Conservation (phyloP, 2,113 vertebrate genomes). For the Cisticola juncidis region DNA sequence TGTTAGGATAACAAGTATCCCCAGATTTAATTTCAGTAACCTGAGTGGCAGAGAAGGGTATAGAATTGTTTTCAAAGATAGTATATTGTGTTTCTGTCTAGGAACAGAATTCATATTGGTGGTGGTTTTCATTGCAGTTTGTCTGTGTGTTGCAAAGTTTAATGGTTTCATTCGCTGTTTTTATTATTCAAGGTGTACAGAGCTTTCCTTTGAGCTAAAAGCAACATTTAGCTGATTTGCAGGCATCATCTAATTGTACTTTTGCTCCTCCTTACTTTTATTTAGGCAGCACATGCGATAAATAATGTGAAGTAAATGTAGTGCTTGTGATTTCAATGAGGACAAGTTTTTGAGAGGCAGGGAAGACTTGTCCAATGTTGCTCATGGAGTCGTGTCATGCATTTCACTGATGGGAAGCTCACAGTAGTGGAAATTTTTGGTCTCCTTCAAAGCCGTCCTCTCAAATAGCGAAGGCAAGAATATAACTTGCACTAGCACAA, state of each 20-base stretch:
- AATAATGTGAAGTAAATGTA: neutral
- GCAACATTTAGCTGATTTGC: neutral
- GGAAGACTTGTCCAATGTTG: neutral
- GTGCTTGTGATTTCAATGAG: neutral
- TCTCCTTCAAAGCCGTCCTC: neutral
- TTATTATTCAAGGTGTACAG: neutral
- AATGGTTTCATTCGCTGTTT: neutral
- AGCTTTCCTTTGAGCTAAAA: neutral
- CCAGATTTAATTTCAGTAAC: conserved; percentile 49
- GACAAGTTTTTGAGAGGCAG: neutral
- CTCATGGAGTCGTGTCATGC: neutral
- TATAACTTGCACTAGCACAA: neutral
- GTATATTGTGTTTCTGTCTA: conserved; percentile 14
- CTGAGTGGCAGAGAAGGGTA: neutral
- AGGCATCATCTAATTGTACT: neutral
- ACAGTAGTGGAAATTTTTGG: neutral
- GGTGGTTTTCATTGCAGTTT: neutral
- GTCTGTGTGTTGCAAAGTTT: neutral
- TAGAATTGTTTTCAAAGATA: conserved; percentile 33
- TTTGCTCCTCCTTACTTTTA: neutral
- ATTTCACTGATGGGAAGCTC: neutral
- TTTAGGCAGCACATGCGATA: neutral
- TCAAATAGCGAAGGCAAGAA: neutral
- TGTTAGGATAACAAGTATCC: neutral
- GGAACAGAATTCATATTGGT: neutral